Conservation (phyloP, 2,113 vertebrate genomes). For the Clinocottus analis region DNA sequence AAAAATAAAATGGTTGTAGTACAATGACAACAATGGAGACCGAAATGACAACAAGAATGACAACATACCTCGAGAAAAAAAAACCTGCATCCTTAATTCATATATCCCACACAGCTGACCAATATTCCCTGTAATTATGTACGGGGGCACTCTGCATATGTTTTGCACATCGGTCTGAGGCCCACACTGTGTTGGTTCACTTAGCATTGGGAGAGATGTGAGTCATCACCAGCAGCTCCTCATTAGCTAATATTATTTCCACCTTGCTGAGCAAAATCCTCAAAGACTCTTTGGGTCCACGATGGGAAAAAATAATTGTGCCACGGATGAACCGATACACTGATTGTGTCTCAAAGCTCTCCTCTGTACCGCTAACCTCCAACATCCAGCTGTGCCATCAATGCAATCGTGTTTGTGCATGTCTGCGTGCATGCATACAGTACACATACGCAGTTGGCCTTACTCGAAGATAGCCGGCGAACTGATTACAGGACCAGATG, state of each 20-base stretch:
- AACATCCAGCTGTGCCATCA: slow-evolving; percentile 44
- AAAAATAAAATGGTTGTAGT: not conserved
- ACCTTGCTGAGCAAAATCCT: slow-evolving; percentile 65
- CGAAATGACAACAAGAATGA: not conserved
- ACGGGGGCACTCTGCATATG: slow-evolving; percentile 47
- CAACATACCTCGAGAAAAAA: not conserved
- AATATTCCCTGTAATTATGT: slow-evolving; percentile 49
- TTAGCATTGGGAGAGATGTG: slow-evolving; percentile 69
- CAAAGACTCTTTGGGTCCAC: slow-evolving; percentile 39
- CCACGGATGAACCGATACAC: slow-evolving; percentile 25
- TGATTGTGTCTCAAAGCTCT: slow-evolving; percentile 49
- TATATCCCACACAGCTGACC: slow-evolving; percentile 34
- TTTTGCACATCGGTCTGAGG: slow-evolving; percentile 58
- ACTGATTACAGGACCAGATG: slow-evolving; percentile 65
- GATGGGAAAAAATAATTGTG: slow-evolving; percentile 32
- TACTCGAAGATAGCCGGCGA: slow-evolving; percentile 12
- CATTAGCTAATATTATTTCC: slow-evolving; percentile 75
- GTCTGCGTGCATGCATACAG: slow-evolving; percentile 1
- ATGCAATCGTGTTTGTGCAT: not conserved
- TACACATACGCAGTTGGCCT: not conserved
- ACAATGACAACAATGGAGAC: not conserved
- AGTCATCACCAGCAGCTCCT: slow-evolving; percentile 73
- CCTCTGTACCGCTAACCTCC: slow-evolving; percentile 19
- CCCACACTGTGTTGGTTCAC: slow-evolving; percentile 59
- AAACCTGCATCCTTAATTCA: not conserved